Evolutionary conservation across 2,113 vertebrate species (phyloP).

Genomic region (Pygoscelis antarcticus): DNA sequence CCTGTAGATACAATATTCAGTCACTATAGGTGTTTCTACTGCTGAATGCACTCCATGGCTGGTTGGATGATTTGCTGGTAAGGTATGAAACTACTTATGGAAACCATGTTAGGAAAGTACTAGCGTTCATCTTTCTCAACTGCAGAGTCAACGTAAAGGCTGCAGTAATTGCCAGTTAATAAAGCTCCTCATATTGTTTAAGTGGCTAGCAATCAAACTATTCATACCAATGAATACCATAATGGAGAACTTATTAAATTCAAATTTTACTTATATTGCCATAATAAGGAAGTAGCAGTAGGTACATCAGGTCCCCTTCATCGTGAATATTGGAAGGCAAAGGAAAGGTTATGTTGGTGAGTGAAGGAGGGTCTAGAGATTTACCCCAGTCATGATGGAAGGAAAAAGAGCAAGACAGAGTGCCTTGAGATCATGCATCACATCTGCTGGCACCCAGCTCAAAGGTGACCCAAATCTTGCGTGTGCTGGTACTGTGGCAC

Average conservation of each 20-base stretch:
- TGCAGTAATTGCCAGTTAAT: neutral
- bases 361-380: neutral
- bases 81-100: neutral
- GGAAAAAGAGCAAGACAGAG: neutral
- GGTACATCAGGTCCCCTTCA: neutral
- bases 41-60: neutral
- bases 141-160: neutral
- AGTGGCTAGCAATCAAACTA: neutral
- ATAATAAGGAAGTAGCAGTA: neutral
- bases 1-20: neutral
- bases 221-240: neutral
- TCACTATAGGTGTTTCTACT: neutral
- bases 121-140: neutral
- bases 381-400: neutral
- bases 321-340: neutral
- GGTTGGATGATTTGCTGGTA: neutral
- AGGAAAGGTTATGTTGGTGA: neutral
- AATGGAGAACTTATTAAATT: neutral
- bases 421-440: neutral
- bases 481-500: neutral
- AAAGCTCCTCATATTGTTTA: neutral
- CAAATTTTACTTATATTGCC: neutral
- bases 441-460: neutral
- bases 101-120: neutral
- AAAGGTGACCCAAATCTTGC: neutral